Conservation (phyloP, 1,140 invertebrate genomes). For the Leptinotarsa texana region DNA sequence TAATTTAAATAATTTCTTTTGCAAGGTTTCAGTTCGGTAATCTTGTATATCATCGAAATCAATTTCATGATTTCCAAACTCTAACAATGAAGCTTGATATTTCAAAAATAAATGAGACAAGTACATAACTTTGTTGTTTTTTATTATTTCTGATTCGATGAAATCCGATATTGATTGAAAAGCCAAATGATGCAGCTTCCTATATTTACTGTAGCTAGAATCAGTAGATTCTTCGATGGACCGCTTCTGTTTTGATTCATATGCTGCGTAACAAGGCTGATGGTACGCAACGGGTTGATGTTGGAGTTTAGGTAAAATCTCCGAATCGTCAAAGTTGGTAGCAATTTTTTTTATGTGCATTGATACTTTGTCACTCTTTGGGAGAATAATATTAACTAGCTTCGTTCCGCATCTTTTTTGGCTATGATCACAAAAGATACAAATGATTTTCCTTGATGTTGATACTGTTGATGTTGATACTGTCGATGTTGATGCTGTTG, state of each 20-base stretch:
- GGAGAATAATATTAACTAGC: conserved; percentile 29
- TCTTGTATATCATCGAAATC: conserved; percentile 42
- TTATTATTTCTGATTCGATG: conserved; percentile 28
- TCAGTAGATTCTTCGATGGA: conserved; percentile 19
- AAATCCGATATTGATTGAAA: conserved; percentile 25
- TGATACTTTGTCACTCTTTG: conserved; percentile 30
- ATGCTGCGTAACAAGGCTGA: conserved; percentile 26
- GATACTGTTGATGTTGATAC: conserved; percentile 10
- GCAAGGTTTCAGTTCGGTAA: conserved; percentile 47
- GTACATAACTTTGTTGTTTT: conserved; percentile 30
- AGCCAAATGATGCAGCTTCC: conserved; percentile 28
- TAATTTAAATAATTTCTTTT: conserved; percentile 44
- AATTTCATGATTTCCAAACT: conserved; percentile 33
- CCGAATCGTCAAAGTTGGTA: conserved; percentile 26
- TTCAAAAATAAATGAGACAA: conserved; percentile 19
- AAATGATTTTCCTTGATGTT: conserved; percentile 26
- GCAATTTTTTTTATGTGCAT: conserved; percentile 30
- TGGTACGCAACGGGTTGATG: conserved; percentile 33
- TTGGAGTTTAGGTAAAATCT: conserved; percentile 29
- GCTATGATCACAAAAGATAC: conserved; percentile 26
- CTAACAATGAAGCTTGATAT: conserved; percentile 25
- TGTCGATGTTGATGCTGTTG: conserved; percentile 2
- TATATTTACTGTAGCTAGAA: conserved; percentile 24
- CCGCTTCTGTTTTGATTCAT: conserved; percentile 22
- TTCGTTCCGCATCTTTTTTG: conserved; percentile 27